Percentiles rank a stretch among this genome's conserved stretches.
Conservation (phyloP, 64 coral and sea anemone genomes). For the Pocillopora damicornis region DNA sequence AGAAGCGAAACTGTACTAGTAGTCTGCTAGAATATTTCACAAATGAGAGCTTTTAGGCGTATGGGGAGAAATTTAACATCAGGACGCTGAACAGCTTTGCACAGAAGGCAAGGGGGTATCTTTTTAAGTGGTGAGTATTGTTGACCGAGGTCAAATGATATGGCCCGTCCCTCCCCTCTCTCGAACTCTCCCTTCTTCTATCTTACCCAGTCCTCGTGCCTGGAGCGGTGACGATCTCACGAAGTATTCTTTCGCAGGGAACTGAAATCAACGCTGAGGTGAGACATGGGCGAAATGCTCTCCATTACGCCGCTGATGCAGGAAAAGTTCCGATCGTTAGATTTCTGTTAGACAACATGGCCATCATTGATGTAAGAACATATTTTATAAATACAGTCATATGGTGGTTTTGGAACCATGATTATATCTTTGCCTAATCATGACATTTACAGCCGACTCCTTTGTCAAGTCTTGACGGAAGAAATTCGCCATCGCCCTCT, state of each 20-base stretch:
- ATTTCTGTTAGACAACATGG: constrained; percentile 25
- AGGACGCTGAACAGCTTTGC: too few species aligned
- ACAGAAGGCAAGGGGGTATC: too few species aligned
- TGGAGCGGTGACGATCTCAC: background rate
- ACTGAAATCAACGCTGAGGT: constrained; percentile 34
- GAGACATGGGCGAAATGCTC: constrained; percentile 27
- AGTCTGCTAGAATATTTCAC: too few species aligned
- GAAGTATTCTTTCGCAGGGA: constrained; percentile 2
- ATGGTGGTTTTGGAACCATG: too few species aligned
- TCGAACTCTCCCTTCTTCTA: background rate
- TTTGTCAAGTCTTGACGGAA: too few species aligned
- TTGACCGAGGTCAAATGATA: background rate
- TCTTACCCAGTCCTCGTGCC: background rate
- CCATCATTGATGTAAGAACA: constrained; percentile 24
- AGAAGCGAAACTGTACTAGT: too few species aligned
- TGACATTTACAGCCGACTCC: too few species aligned
- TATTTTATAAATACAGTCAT: background rate
- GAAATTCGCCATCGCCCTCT: too few species aligned
- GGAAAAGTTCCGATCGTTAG: constrained; percentile 24
- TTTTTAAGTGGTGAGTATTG: too few species aligned
- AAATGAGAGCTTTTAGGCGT: too few species aligned
- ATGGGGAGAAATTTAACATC: too few species aligned
- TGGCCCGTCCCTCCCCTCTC: background rate
- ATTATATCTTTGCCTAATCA: too few species aligned
- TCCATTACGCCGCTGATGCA: constrained; percentile 30